phyloP scores from a whole-genome alignment of 1,140 invertebrate species.

The Cylas formicarius region DNA sequence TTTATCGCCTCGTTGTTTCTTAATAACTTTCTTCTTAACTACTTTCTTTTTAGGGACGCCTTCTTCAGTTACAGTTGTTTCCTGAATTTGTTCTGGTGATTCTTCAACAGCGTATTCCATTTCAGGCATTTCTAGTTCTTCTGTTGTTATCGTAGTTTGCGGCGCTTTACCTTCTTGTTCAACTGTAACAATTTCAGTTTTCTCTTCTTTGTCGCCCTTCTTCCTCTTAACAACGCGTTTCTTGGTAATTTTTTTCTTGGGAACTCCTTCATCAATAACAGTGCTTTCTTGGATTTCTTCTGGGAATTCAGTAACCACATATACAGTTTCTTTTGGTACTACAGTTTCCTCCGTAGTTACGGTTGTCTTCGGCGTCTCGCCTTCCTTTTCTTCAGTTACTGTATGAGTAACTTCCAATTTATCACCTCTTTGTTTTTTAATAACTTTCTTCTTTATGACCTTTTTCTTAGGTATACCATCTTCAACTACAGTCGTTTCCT shows the following conservation, averaged over 20 bases:
- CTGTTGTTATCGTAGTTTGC: constrained; percentile 29
- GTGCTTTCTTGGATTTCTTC: constrained; percentile 32
- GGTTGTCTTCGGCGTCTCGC: constrained; percentile 39
- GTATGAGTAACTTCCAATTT: constrained; percentile 37
- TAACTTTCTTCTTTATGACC: constrained; percentile 38
- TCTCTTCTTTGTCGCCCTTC: constrained; percentile 30
- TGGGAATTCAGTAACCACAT: constrained; percentile 19
- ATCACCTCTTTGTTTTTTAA: constrained; percentile 31
- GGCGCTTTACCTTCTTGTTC: constrained; percentile 37
- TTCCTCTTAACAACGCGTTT: constrained; percentile 36
- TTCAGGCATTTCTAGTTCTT: constrained; percentile 28
- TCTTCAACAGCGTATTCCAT: constrained; percentile 26
- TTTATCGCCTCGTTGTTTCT: constrained; percentile 32
- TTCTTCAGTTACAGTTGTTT: constrained; percentile 38
- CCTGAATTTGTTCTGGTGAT: constrained; percentile 38
- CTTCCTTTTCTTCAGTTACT: constrained; percentile 36
- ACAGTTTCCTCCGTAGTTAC: constrained; percentile 36
- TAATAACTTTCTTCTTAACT: constrained; percentile 30
- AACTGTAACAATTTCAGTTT: constrained; percentile 36
- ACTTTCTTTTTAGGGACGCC: constrained; percentile 31
- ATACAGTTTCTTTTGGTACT: constrained; percentile 13
- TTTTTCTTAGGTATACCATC: constrained; percentile 35
- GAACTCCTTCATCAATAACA: constrained; percentile 26
- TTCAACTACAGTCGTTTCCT: constrained; percentile 24
- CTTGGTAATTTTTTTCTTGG: constrained; percentile 33